phyloP scores from a whole-genome alignment of 2,888 invertebrate species.

The Pinctada fucata region DNA sequence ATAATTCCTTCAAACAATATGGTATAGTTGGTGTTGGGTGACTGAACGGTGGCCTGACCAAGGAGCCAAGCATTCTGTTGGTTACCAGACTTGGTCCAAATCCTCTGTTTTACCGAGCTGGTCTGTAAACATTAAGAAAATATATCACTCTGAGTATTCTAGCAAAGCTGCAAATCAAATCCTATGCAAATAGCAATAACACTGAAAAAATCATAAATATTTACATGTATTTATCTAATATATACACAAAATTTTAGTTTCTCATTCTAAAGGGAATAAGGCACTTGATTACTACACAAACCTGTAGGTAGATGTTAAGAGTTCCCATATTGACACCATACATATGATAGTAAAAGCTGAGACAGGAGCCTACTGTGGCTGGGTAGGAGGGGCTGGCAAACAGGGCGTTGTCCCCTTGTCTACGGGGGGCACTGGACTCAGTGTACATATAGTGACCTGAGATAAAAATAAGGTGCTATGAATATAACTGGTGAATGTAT shows the following conservation, averaged over 20 bases:
- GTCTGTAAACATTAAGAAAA: not conserved
- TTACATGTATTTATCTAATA: not conserved
- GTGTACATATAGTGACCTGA: slow-evolving; percentile 69
- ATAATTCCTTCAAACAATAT: slow-evolving; percentile 69
- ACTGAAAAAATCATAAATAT: not conserved
- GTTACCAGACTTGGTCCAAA: slow-evolving; percentile 57
- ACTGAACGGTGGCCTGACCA: slow-evolving; percentile 54
- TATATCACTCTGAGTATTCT: no score
- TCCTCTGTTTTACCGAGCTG: slow-evolving; percentile 26
- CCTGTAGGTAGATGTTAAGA: slow-evolving; percentile 58
- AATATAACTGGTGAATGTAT: no score
- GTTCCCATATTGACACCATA: slow-evolving; percentile 65
- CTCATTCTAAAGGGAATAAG: no score
- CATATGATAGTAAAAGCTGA: slow-evolving; percentile 73
- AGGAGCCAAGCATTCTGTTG: slow-evolving; percentile 60
- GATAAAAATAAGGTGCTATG: slow-evolving; percentile 9
- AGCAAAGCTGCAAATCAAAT: no score
- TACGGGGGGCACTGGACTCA: slow-evolving; percentile 79
- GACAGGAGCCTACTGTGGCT: slow-evolving; percentile 57
- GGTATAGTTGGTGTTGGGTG: slow-evolving; percentile 48
- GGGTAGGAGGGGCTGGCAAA: slow-evolving; percentile 53
- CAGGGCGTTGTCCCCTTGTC: slow-evolving; percentile 80
- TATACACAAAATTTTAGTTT: no score
- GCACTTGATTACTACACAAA: not conserved
- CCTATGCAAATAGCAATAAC: no score